These are phyloP conservation scores for Pelosia muscerda DNA, from an alignment of 2,888 invertebrate genomes.

Conservation along the genomic window DNA sequence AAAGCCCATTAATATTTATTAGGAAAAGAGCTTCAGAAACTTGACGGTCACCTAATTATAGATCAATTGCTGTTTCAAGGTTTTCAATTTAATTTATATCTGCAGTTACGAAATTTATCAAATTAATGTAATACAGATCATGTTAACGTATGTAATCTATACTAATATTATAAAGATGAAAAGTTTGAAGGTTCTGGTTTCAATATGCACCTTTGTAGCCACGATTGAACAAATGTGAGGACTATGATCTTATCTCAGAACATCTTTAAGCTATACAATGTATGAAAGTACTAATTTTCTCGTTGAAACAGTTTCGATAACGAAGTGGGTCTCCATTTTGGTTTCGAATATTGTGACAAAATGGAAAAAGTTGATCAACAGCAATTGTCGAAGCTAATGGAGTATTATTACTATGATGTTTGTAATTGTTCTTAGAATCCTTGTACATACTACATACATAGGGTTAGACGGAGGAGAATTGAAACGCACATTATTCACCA, in stretches of 20 bases:
- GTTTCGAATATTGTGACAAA: slow-evolving; percentile 13
- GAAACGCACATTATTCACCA: too few species aligned
- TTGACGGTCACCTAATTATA: slow-evolving; percentile 62
- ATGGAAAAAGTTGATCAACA: slow-evolving; percentile 19
- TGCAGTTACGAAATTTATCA: slow-evolving; percentile 42
- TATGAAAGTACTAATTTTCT: not conserved
- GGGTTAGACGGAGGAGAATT: too few species aligned
- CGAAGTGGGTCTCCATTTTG: not conserved
- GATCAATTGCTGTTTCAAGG: slow-evolving; percentile 58
- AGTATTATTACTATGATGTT: slow-evolving; percentile 20
- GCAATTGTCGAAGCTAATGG: slow-evolving; percentile 20
- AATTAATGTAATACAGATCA: slow-evolving; percentile 44
- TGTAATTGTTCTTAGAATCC: slow-evolving; percentile 6
- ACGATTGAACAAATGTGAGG: too few species aligned
- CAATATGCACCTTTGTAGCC: too few species aligned
- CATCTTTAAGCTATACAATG: not conserved
- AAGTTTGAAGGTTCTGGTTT: too few species aligned
- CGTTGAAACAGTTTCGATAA: not conserved
- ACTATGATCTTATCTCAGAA: not conserved
- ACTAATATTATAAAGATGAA: not conserved
- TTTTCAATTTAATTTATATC: slow-evolving; percentile 52
- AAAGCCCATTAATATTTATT: slow-evolving; percentile 72
- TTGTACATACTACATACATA: too few species aligned
- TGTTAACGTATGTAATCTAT: slow-evolving; percentile 13
- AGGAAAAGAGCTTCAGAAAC: slow-evolving; percentile 63